Base-by-base conservation (phyloP, 2,113 vertebrate species). In the Patagioenas fasciata region DNA sequence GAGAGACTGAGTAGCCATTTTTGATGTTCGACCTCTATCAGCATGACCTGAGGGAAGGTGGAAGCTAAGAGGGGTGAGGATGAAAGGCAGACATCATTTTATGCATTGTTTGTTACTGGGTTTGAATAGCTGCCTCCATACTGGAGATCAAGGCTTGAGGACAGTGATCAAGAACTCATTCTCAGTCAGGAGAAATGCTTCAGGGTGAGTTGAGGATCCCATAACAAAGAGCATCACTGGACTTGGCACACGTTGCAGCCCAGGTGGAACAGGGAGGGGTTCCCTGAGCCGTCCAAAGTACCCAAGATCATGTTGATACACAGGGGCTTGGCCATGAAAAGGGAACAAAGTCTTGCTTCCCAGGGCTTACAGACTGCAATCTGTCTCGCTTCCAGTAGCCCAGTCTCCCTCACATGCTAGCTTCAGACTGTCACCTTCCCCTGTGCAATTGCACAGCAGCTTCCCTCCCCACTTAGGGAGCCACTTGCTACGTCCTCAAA, bases 31-130 rank as follows among this genome's bases (percentile, higher is more conserved):
- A 47, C 53, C 57, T 91, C 80, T 62, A 81, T 48, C 38, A 67
- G 57, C 53, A 71, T 93, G 82, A 58, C 91, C 75, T n/a, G 77
- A 57, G 91, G 91, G 94, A 84, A 95, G 44, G 65, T 91, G 70
- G 61, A 88, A 70, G 64, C 80, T 57, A 53, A 85, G 48, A 21
- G 14, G 31, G 11, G 10, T 15, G 7, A 9, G 44, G 28, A 24
- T 91, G 65, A 95, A 93, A 87, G 53, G 61, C 62, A 62, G 67
- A 50, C 36, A 53, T 57, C 36, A 18, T 0, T 54, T 69, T 57
- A 34, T 10, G 31, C 42, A 31, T 92, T 93, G 58, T 70, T 80
- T 80, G 64, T 62, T 89, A 15, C 10, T 66, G 36, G 40, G 5
- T 81, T 89, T 87, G 93, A 95, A 77, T 80, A 54, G 80, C 60